A percentile compares a stretch with the other conserved stretches of the same genome.
These are phyloP conservation scores for Volucella zonaria DNA, from an alignment of 2,888 invertebrate species.

Conservation along the genomic window DNA sequence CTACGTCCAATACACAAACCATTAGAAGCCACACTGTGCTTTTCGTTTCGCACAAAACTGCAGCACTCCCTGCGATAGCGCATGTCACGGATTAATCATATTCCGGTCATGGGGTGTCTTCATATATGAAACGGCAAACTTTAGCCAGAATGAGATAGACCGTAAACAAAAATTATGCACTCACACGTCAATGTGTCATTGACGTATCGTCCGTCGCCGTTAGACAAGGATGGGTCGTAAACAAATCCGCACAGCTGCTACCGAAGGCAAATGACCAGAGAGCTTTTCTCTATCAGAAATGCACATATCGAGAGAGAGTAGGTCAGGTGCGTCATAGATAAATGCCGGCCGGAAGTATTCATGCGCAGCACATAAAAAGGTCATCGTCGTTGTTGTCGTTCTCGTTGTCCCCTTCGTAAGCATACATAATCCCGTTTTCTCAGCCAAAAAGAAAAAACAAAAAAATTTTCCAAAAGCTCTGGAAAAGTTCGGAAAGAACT, in stretches of 20 bases:
- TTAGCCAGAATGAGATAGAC: constrained; percentile 64
- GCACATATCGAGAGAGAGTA: constrained; percentile 58
- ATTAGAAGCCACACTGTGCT: not conserved
- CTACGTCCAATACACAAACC: constrained; percentile 24
- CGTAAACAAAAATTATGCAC: constrained; percentile 69
- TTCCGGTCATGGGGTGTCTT: not conserved
- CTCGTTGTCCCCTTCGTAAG: not conserved
- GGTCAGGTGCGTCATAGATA: constrained; percentile 68
- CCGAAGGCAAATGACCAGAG: constrained; percentile 2
- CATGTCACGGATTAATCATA: constrained; percentile 49
- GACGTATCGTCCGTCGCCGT: constrained; percentile 63
- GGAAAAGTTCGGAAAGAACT: no score
- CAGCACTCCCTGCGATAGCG: constrained; percentile 1
- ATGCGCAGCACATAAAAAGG: constrained; percentile 62
- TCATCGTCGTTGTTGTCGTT: constrained; percentile 30
- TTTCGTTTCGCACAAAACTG: not conserved
- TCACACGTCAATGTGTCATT: constrained; percentile 62
- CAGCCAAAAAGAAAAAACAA: no score
- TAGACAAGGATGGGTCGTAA: constrained; percentile 74
- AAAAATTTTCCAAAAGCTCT: no score
- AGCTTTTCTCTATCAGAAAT: constrained; percentile 46
- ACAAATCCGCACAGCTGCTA: constrained; percentile 71
- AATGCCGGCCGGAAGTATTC: constrained; percentile 63
- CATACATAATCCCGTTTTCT: not conserved
- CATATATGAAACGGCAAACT: constrained; percentile 41